phyloP scores from a whole-genome alignment of 2,888 invertebrate genomes.

The Hoplodrina blanda region DNA sequence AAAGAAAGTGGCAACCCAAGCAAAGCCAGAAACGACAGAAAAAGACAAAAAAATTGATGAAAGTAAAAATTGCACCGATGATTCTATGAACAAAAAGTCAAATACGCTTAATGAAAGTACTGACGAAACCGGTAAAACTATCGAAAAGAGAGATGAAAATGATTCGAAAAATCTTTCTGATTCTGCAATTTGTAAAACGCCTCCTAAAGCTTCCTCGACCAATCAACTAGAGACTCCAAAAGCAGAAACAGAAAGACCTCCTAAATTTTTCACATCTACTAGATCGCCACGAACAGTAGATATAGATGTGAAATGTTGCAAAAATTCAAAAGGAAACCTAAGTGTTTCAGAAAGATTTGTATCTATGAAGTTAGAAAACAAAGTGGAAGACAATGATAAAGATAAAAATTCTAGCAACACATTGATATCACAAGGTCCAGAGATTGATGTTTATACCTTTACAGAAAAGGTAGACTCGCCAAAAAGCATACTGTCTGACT shows the following conservation, averaged over 20 bases:
- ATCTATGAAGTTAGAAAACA: conserved; percentile 83
- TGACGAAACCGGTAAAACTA: conserved; percentile 39
- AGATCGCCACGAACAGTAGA: conserved; percentile 86
- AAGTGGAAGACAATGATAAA: conserved; percentile 78
- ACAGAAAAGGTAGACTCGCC: conserved; percentile 88
- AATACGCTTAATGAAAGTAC: conserved; percentile 30
- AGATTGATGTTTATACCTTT: conserved; percentile 88
- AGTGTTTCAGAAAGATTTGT: conserved; percentile 86
- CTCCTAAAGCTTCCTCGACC: conserved; percentile 57
- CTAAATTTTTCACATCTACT: conserved; percentile 86
- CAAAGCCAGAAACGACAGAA: conserved; percentile 61
- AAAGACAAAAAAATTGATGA: conserved; percentile 57
- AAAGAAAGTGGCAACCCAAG: conserved; percentile 67
- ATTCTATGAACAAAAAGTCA: conserved; percentile 42
- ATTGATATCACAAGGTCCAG: conserved; percentile 84
- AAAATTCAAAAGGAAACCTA: conserved; percentile 87
- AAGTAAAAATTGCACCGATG: conserved; percentile 49
- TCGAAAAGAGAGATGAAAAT: conserved; percentile 55
- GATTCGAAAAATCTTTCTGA: conserved; percentile 57
- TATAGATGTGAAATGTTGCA: conserved; percentile 86
- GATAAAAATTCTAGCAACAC: conserved; percentile 79
- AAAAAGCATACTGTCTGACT: conserved; percentile 86
- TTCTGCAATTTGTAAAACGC: conserved; percentile 42
- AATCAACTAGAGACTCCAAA: conserved; percentile 77
- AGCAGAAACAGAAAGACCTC: conserved; percentile 84